Conservation (phyloP, 2,113 vertebrate species). For the Eclectus roratus region DNA sequence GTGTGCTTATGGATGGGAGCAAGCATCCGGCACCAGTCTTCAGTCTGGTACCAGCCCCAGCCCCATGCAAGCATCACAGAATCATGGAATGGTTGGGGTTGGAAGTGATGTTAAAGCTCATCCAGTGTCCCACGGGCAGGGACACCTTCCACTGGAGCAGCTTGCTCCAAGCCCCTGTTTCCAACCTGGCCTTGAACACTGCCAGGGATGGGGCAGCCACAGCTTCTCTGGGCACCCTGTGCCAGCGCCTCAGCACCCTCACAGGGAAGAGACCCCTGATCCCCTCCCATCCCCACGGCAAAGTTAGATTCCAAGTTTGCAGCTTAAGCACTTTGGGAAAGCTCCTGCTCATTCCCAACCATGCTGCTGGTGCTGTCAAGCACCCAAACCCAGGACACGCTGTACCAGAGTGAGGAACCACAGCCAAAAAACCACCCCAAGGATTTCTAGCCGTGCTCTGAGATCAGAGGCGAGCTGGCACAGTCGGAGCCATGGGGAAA, state of each 20-base stretch:
- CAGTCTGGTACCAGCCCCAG: not conserved
- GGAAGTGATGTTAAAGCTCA: not conserved
- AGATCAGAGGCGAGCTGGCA: not conserved
- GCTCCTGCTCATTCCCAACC: not conserved
- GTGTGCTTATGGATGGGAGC: not conserved
- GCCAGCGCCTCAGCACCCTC: not conserved
- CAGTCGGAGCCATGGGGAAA: not conserved
- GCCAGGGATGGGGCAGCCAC: not conserved
- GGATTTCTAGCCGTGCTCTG: not conserved
- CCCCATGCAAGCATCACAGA: not conserved
- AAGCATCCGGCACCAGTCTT: not conserved
- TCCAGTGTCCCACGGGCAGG: not conserved
- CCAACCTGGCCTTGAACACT: not conserved
- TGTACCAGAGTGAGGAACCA: not conserved
- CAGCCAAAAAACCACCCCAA: not conserved
- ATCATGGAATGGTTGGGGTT: not conserved
- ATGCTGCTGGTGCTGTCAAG: fast-evolving
- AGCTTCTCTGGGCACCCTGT: not conserved
- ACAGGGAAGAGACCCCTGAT: fast-evolving
- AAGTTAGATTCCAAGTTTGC: not conserved
- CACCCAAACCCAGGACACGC: not conserved
- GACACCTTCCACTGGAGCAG: not conserved
- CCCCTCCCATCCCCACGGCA: not conserved
- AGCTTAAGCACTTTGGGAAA: not conserved
- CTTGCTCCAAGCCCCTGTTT: not conserved